Evolutionary conservation across 2,113 vertebrate species (phyloP), one percentile per base, ranked within the genome.

Genomic region (Tretioscincus oriximinensis): DNA sequence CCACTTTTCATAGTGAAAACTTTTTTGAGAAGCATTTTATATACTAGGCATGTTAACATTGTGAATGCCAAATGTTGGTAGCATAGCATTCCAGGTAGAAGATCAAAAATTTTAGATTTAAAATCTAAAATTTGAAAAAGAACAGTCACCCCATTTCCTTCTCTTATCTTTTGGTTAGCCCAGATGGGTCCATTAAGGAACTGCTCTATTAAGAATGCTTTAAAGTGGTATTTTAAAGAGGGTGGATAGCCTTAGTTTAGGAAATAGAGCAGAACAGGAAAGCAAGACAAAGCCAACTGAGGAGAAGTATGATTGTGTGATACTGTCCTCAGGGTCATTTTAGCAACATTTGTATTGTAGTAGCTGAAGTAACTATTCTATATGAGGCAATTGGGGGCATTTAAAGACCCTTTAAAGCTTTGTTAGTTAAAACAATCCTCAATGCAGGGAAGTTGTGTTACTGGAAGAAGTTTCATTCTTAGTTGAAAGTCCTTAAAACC

Each of bases 351-450:
- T 63, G 20, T 47, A 28, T 80, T 41, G 21, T 35, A 41, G 31
- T 5, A 12, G 16, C 54, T 47, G 22, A 47, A 45, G 41, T 45
- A 47, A 7, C 31, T 9, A 64, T 64, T 21, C 60, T 35, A 9
- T n/a, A 73, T 65, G 61, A 80, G 78, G 60, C 70, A 80, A 73
- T 41, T 51, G 78, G 60, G 78, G 61, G 41, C 31, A n/a, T 80
- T 80, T 65, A 65, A 73, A 73, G 18, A 22, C 11, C 61, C 22
- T 51, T 80, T 64, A 73, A 73, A 65, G 24, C n/a, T 72, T 26
- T 73, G 70, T 70, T 73, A 31, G 41, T 58, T 71, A 80, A 61
- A 78, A 61, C 9, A 51, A 28, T 64, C 58, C 69, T 26, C 68
- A 80, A 28, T n/a, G 47, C n/a, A 80, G 68, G 31, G 26, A 63